Conservation (phyloP, 2,113 vertebrate genomes). For the Macquaria australasica region DNA sequence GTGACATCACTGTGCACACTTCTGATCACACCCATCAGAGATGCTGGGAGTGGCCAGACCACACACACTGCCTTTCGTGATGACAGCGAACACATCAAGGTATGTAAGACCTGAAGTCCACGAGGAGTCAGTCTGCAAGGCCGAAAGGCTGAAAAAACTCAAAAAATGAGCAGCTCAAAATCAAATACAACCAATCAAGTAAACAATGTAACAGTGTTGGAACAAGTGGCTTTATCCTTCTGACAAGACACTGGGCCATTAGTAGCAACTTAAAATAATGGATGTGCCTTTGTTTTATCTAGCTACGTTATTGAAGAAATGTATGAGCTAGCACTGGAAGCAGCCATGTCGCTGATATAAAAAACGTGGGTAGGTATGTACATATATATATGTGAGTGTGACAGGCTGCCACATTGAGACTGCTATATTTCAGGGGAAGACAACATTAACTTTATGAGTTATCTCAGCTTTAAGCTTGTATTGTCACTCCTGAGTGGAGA, state of each 20-base stretch:
- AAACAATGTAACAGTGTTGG: not conserved
- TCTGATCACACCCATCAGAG: not conserved
- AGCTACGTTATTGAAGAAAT: slow-evolving; percentile 1
- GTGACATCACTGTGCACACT: not conserved
- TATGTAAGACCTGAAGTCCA: not conserved
- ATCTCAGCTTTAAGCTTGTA: slow-evolving; percentile 11
- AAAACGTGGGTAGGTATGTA: not conserved
- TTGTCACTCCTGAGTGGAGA: slow-evolving; percentile 6
- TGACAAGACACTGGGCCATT: not conserved
- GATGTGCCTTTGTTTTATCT: slow-evolving; percentile 27
- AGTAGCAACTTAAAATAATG: slow-evolving; percentile 22
- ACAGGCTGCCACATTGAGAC: slow-evolving; percentile 27
- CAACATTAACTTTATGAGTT: slow-evolving; percentile 40
- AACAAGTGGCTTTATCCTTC: slow-evolving; percentile 23
- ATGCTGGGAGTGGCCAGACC: not conserved
- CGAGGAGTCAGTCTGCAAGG: not conserved
- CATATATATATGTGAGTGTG: not conserved
- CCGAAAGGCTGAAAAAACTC: no score
- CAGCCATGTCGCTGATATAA: not conserved
- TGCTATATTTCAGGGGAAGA: slow-evolving; percentile 15
- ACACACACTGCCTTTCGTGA: not conserved
- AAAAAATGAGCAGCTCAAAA: not conserved
- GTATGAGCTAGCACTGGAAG: not conserved
- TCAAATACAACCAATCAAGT: slow-evolving; percentile 1
- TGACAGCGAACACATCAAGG: not conserved